Evolutionary conservation across 2,888 invertebrate genomes (phyloP).

Genomic region (Sylvicola cinctus): DNA sequence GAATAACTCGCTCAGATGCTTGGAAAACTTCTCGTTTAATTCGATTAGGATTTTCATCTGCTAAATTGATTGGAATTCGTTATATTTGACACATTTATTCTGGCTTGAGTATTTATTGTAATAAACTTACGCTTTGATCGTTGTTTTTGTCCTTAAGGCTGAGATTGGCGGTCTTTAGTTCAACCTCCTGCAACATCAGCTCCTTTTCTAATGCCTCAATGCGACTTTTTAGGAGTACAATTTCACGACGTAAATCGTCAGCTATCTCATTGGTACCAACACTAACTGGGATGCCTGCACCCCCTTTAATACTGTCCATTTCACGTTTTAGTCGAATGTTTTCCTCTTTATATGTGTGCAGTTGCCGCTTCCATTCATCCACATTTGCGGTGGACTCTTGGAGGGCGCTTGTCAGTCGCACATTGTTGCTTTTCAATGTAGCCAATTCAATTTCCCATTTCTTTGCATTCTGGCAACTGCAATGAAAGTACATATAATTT

Average conservation of each 20-base stretch:
- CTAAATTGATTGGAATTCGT: constrained; percentile 3
- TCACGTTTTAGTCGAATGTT: constrained; percentile 63
- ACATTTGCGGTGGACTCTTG: constrained; percentile 92
- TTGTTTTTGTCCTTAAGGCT: constrained; percentile 30
- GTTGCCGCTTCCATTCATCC: constrained; percentile 94
- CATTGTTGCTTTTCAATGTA: constrained; percentile 89
- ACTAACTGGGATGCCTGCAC: constrained; percentile 7
- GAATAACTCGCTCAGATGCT: constrained; percentile 20
- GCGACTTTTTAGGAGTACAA: constrained; percentile 50
- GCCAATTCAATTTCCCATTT: constrained; percentile 97
- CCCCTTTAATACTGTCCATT: constrained; percentile 46
- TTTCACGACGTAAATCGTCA: constrained; percentile 55
- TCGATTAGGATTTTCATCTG: constrained; percentile 22
- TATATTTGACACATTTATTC: background rate
- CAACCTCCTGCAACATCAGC: constrained; percentile 63
- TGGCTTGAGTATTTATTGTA: background rate
- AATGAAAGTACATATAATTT: constrained; percentile 8
- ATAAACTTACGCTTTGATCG: constrained; percentile 46
- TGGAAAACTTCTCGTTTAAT: constrained; percentile 20
- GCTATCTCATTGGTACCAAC: constrained; percentile 43
- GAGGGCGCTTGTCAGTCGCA: constrained; percentile 80
- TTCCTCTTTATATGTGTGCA: constrained; percentile 82
- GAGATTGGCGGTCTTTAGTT: constrained; percentile 37
- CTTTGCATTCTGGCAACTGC: constrained; percentile 90
- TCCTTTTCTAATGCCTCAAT: constrained; percentile 68